phyloP scores from a whole-genome alignment of 1,140 invertebrate species.

The Pteromalus puparum region DNA sequence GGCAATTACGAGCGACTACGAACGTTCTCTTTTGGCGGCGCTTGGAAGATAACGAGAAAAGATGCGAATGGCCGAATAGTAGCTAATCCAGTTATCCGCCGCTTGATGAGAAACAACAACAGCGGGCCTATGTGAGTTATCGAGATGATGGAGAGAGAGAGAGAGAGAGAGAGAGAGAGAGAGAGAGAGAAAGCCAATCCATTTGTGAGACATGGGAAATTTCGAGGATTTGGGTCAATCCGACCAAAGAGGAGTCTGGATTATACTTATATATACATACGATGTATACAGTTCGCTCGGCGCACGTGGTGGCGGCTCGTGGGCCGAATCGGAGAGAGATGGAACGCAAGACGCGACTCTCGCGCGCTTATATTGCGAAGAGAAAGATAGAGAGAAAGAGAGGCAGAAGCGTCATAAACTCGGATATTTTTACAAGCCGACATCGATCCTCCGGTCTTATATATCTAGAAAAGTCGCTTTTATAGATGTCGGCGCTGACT shows the following conservation, averaged over 20 bases:
- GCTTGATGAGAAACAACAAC: background rate
- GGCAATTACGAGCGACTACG: too few relatives aligned
- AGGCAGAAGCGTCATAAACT: background rate
- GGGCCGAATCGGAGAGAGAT: too few relatives aligned
- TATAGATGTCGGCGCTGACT: background rate
- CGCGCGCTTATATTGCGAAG: too few relatives aligned
- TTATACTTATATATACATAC: too few relatives aligned
- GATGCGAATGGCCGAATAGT: too few relatives aligned
- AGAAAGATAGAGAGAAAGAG: too few relatives aligned
- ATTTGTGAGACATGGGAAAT: background rate
- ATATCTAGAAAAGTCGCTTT: background rate
- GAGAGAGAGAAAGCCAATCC: background rate
- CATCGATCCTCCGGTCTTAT: background rate
- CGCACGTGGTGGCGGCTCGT: background rate
- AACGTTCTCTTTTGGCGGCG: too few relatives aligned
- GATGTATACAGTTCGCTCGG: background rate
- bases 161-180: background rate
- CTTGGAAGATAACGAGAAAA: too few relatives aligned
- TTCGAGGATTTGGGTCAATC: background rate
- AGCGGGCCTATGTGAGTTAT: background rate
- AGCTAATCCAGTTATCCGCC: too few relatives aligned
- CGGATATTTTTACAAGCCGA: constrained; percentile 11
- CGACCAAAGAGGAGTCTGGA: too few relatives aligned
- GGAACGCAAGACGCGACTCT: too few relatives aligned
- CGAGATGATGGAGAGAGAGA: background rate